Evolutionary conservation across 2,888 invertebrate species (phyloP).

Genomic region (Parascotia fuliginaria): DNA sequence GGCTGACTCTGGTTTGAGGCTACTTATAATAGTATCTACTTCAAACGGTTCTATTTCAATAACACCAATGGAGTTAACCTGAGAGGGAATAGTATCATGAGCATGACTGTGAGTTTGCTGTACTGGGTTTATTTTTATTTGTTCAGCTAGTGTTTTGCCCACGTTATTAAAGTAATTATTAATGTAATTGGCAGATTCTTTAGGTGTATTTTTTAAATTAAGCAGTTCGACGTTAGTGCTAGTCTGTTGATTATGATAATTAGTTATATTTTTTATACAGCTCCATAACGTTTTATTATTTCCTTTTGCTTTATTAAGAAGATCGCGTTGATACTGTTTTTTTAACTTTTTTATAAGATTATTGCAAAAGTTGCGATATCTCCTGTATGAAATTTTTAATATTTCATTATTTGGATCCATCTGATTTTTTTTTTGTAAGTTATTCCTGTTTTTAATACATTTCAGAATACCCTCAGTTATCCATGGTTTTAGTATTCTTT

Average conservation of each 20-base stretch:
- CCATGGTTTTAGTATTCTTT: constrained; percentile 5
- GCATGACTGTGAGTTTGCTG: too few relatives aligned
- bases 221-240: neutral
- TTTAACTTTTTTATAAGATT: constrained; percentile 4
- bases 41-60: too few relatives aligned
- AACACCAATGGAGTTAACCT: too few relatives aligned
- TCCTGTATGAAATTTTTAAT: constrained; percentile 1
- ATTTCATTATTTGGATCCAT: constrained; percentile 3
- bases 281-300: constrained; percentile 3
- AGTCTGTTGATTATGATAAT: too few relatives aligned
- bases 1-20: too few relatives aligned
- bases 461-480: constrained; percentile 5
- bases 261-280: too few relatives aligned
- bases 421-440: neutral
- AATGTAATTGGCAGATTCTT: constrained; percentile 8
- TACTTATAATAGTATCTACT: too few relatives aligned
- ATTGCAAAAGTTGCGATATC: constrained; percentile 7
- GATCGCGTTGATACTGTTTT: neutral
- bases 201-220: neutral
- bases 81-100: too few relatives aligned
- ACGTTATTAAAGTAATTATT: constrained; percentile 14
- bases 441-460: constrained; percentile 8
- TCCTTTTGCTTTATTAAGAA: neutral
- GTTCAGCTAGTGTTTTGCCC: constrained; percentile 11
- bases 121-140: too few relatives aligned